Evolutionary conservation across 2,888 invertebrate species (phyloP), one percentile per base, ranked within the genome.

Genomic region (Hydrotaea diabolus): DNA sequence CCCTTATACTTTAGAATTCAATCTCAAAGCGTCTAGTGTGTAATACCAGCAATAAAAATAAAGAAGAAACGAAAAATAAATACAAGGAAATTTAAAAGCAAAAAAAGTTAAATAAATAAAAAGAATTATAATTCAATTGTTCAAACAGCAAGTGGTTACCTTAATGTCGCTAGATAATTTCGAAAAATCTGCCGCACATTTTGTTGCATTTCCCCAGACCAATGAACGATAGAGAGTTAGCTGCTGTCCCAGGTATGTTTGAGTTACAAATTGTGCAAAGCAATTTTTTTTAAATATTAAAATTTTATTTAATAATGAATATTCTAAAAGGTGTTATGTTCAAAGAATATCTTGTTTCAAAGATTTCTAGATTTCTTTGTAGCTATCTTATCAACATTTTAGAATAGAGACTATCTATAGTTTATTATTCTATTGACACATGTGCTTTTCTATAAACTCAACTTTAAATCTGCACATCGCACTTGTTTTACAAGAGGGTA

Each of bases 141-240:
- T 26, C 39, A 17, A 23, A 23, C 36, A 64, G n/a, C 69, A 77
- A 78, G 74, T 75, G 59, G 80, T 80, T 72, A 21, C 66, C 23
- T 84, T 74, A 77, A 80, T 80, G 83, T 57, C 64, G 43, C 39
- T 78, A 7, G 66, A 46, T 62, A 78, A 31, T 62, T 62, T 72
- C 36, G 7, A 80, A 77, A 77, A 59, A 55, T 78, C 66, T 49
- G 39, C 13, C 72, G 71, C 77, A 77, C 71, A 57, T 64, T 75
- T 55, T 43, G 71, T 57, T 78, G 66, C 31, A 39, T 80, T 66
- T 46, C 72, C 62, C 21, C 57, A 78, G 62, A 80, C 80, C 31
- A 80, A 84, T 84, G 84, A 84, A 57, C 80, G 80, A 75, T 76
- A 84, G 36, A 80, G 36, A 71, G 46, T 0, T 19, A 71, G n/a